Evolutionary conservation across 2,797 vertebrate species (phyloP).

Genomic region (Acanthis flammea): DNA sequence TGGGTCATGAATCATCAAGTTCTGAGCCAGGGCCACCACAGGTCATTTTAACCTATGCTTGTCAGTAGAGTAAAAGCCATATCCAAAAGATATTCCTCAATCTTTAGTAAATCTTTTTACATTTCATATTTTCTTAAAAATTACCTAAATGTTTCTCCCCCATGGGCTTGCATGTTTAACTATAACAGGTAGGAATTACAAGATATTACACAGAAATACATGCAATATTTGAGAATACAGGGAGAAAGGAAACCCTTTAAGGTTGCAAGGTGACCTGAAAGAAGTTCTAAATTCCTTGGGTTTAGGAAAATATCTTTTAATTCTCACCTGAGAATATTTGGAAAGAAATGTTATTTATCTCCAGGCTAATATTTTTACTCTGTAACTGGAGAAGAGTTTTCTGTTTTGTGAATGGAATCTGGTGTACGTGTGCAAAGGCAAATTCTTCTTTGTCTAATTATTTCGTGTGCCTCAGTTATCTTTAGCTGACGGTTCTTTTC

Average conservation of each 20-base stretch:
- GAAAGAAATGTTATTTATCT: neutral
- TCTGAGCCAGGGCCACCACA: neutral
- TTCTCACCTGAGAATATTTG: neutral
- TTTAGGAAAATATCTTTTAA: neutral
- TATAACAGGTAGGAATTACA: neutral
- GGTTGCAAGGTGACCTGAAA: neutral
- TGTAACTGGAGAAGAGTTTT: neutral
- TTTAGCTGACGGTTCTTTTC: neutral
- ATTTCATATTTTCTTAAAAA: neutral
- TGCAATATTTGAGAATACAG: neutral
- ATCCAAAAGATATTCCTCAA: neutral
- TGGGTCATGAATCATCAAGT: neutral
- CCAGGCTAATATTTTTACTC: neutral
- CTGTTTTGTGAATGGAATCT: neutral
- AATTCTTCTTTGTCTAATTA: neutral
- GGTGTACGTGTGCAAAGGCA: neutral
- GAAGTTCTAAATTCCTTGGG: neutral
- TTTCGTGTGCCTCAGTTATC: neutral
- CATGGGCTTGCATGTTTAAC: neutral
- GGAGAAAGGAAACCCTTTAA: neutral
- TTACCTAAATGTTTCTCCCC: neutral
- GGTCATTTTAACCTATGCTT: neutral
- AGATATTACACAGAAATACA: neutral
- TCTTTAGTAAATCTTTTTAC: neutral
- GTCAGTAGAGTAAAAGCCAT: neutral